Conservation (phyloP, 92 coral and sea anemone species). For the Palythoa caribaeorum region DNA sequence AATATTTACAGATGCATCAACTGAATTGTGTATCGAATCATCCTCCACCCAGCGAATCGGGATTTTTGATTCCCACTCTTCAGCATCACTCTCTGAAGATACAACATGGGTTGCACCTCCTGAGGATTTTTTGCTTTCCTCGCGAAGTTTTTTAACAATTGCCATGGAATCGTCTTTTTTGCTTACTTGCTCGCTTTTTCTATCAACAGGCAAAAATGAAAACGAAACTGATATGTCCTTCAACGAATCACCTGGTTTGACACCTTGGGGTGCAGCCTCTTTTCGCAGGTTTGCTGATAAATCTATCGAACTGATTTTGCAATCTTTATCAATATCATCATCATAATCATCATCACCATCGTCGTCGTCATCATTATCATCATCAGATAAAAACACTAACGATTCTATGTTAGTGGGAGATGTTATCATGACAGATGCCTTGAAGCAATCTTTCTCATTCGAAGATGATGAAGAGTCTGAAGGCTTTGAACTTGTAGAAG, state of each 20-base stretch:
- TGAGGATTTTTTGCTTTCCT: constrained; percentile 42
- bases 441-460: not conserved
- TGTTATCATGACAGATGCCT: not conserved
- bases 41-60: constrained; percentile 8
- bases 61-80: constrained; percentile 37
- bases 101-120: constrained; percentile 35
- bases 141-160: constrained; percentile 29
- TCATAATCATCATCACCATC: not conserved
- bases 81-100: constrained; percentile 50
- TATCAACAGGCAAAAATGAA: not conserved
- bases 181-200: not conserved
- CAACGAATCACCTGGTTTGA: too few relatives aligned
- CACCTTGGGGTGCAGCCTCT: not conserved
- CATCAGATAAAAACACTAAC: not conserved
- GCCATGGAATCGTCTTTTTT: constrained; percentile 25
- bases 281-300: not conserved
- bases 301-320: not conserved
- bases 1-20: constrained; percentile 47
- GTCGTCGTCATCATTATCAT: not conserved
- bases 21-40: constrained; percentile 4
- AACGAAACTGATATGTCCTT: not conserved
- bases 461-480: not conserved
- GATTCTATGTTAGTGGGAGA: constrained; percentile 1
- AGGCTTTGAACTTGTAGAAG: not conserved
- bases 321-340: not conserved